A percentile compares a stretch with the other conserved stretches of the same genome.
phyloP scores from a whole-genome alignment of 2,113 vertebrate genomes.

The Lophotis ruficrista region DNA sequence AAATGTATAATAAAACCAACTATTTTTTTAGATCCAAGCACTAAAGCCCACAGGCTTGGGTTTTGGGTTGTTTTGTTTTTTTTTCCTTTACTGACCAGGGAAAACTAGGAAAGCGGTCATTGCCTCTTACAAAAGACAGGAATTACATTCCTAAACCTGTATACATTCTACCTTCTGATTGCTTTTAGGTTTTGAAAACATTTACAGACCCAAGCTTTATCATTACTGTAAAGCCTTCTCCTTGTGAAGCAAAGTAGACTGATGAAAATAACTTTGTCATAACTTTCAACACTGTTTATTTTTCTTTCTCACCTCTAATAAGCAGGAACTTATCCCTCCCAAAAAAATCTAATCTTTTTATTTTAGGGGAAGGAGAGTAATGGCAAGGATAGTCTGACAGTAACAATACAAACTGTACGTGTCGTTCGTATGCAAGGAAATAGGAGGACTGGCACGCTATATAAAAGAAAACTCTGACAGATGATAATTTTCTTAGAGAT shows the following conservation, averaged over 20 bases:
- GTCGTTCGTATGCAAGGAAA: not conserved
- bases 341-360: not conserved
- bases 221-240: not conserved
- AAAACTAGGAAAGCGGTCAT: not conserved
- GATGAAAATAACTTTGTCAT: not conserved
- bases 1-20: not conserved
- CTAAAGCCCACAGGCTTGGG: not conserved
- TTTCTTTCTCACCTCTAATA: not conserved
- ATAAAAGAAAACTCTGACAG: not conserved
- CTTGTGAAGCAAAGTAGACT: not conserved
- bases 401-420: not conserved
- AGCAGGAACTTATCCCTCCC: not conserved
- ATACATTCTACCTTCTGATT: not conserved
- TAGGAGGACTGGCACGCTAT: not conserved
- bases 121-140: not conserved
- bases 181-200: not conserved
- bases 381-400: not conserved
- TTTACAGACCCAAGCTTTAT: not conserved
- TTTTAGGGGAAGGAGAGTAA: not conserved
- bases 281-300: not conserved
- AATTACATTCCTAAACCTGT: not conserved
- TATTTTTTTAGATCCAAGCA: not conserved
- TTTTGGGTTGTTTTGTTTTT: rapidly evolving
- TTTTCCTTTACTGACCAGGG: not conserved
- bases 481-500: not conserved